Evolutionary conservation across 2,113 vertebrate genomes (phyloP).

Genomic region (Gallinago media): DNA sequence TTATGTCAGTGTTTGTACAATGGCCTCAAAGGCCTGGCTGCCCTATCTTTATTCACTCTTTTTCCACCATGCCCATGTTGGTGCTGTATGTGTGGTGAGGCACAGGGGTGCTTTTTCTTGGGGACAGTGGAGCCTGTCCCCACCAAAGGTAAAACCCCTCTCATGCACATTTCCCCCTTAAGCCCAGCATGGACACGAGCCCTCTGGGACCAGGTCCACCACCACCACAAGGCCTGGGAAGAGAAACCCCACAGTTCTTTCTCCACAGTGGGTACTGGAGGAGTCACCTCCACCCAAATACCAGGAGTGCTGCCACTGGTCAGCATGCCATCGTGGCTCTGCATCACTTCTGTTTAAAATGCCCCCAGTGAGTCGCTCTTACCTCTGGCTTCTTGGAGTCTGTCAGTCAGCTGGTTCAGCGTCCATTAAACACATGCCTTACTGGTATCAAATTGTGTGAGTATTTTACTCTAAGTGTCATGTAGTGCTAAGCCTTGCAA

Average conservation of each 20-base stretch:
- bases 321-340: not conserved
- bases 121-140: not conserved
- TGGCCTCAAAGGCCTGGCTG: not conserved
- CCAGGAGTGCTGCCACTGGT: not conserved
- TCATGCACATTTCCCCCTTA: accelerated
- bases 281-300: accelerated
- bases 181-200: accelerated
- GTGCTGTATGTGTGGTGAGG: not conserved
- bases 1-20: accelerated
- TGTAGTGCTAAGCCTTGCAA: constrained; percentile 44
- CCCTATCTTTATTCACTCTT: not conserved
- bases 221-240: not conserved
- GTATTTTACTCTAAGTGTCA: constrained; percentile 30
- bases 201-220: not conserved
- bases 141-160: not conserved
- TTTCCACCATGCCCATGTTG: not conserved
- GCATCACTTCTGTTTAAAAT: not conserved
- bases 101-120: not conserved
- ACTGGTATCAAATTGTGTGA: not conserved
- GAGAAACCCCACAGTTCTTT: not conserved
- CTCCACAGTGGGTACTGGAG: not conserved
- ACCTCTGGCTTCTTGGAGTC: not conserved
- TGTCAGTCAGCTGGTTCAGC: not conserved
- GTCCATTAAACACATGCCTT: not conserved
- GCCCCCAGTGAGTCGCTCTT: accelerated